Evolutionary conservation across 2,888 invertebrate genomes (phyloP).

Genomic region (Dryococelus australis): DNA sequence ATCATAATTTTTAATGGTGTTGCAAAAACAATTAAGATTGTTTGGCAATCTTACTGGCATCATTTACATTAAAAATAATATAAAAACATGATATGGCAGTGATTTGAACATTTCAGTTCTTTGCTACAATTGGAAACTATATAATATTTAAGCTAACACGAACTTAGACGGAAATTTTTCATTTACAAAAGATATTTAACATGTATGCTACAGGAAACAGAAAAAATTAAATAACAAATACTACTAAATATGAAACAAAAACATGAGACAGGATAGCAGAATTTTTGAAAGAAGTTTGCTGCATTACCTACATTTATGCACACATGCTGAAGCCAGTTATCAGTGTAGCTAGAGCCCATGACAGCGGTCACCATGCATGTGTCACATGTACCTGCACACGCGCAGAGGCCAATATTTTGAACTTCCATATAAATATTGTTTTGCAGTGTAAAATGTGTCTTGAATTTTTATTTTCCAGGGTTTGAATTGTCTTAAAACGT

Average conservation of each 20-base stretch:
- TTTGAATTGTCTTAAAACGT: no score
- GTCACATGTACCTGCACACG: no score
- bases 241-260: not conserved
- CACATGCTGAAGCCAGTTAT: no score
- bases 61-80: slow-evolving; percentile 3
- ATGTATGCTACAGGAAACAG: not conserved
- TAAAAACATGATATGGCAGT: slow-evolving; percentile 27
- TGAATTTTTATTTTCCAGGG: no score
- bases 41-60: slow-evolving; percentile 2
- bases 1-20: not conserved
- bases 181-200: not conserved
- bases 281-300: not conserved
- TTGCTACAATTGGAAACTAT: not conserved
- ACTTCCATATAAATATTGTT: no score
- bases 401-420: no score
- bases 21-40: not conserved
- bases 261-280: not conserved
- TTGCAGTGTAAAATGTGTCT: no score
- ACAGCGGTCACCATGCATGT: no score
- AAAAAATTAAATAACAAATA: not conserved
- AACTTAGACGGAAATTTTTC: not conserved
- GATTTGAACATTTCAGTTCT: slow-evolving; percentile 20
- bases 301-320: slow-evolving; percentile 1
- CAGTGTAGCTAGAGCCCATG: no score
- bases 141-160: not conserved